Base-by-base conservation (phyloP, 2,113 vertebrate genomes). In the Leptodactylus fuscus region DNA sequence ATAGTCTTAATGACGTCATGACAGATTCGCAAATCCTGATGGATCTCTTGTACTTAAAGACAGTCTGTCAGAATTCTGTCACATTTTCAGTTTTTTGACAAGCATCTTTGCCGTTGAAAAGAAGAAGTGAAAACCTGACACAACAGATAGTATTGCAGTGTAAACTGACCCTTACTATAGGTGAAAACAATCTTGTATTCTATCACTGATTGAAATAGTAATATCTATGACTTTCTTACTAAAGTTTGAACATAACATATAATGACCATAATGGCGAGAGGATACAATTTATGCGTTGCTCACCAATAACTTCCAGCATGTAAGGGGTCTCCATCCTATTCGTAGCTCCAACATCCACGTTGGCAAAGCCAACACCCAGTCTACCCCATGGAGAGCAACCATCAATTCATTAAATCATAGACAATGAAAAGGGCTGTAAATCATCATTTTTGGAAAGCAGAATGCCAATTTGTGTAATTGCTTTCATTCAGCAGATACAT, bases 401-500 rank as follows among this genome's bases (percentile, higher is more conserved):
- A 62, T 18, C 51, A 75, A 75, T 62, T 75, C 38, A 83, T 75
- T 55, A 75, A 60, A 48, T 29, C 70, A 82, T n/a, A 82, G 16
- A 38, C 53, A 62, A 62, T 80, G n/a, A 80, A 53, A 58, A 16
- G 32, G 32, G 24, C 58, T 27, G 20, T 78, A 67, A 48, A 77
- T 77, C 38, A 69, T 69, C 32, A 84, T 34, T 46, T 76, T 65
- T 84, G 82, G 73, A 84, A 62, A 38, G 41, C 74, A 80, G 65
- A 58, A 58, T 81, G 76, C 8, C 27, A 73, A 60, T 86, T 86
- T 70, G 41, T 46, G 48, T 73, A 65, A 77, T 41, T 48, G 60
- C 73, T 85, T 76, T 34, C 27, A 44, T 60, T 81, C 48, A 73
- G 67, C 48, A 85, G 84, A 81, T 58, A 81, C 60, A 73, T 81